Percentiles rank a stretch among this genome's conserved stretches.
phyloP scores from a whole-genome alignment of 1,140 invertebrate species.

The Drosophila lowei region DNA sequence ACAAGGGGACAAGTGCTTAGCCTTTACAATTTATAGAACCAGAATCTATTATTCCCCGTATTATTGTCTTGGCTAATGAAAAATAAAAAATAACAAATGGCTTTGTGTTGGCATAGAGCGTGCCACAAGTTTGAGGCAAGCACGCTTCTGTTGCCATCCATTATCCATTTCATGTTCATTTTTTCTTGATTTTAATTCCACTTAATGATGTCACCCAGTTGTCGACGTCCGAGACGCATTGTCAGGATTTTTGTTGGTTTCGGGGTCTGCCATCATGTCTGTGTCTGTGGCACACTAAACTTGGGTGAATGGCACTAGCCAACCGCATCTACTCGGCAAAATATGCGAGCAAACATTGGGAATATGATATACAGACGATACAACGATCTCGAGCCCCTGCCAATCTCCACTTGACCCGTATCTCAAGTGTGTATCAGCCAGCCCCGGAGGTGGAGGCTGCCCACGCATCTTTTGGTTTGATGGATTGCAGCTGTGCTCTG shows the following conservation, averaged over 20 bases:
- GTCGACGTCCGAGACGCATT: conserved; percentile 35
- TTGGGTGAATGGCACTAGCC: conserved; percentile 41
- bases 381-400: background rate
- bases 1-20: too few species aligned
- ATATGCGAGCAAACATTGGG: conserved; percentile 14
- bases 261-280: background rate
- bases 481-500: conserved; percentile 68
- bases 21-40: too few species aligned
- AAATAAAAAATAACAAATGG: too few species aligned
- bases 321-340: conserved; percentile 6
- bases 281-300: conserved; percentile 47
- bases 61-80: too few species aligned
- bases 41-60: too few species aligned
- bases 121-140: conserved; percentile 39
- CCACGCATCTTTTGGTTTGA: conserved; percentile 48
- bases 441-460: conserved; percentile 2
- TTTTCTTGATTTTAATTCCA: conserved; percentile 58
- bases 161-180: conserved; percentile 41
- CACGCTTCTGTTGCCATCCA: conserved; percentile 50
- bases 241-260: conserved; percentile 50
- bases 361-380: too few species aligned
- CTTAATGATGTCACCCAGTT: conserved; percentile 71
- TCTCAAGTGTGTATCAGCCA: conserved; percentile 55
- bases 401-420: conserved; percentile 65
- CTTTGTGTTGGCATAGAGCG: conserved; percentile 31